Evolutionary conservation across 2,888 invertebrate genomes (phyloP).

Genomic region (Drosophila pseudotalamancana): DNA sequence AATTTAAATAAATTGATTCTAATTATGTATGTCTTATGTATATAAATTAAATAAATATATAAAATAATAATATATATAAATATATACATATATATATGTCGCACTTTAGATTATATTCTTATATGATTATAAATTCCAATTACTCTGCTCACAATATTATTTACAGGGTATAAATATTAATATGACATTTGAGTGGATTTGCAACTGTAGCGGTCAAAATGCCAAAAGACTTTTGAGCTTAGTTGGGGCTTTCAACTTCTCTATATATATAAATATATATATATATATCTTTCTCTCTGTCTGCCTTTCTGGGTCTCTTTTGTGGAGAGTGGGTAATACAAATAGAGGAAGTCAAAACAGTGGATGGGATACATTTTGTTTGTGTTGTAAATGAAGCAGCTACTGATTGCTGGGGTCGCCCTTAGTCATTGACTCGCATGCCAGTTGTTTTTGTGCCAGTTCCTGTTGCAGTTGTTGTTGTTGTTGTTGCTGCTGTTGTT

Average conservation of each 20-base stretch:
- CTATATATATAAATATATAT: no score
- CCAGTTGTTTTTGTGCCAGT: constrained; percentile 32
- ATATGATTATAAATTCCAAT: no score
- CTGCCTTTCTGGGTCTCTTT: not conserved
- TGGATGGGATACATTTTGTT: constrained; percentile 56
- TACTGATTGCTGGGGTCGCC: constrained; percentile 46
- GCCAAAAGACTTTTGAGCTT: constrained; percentile 55
- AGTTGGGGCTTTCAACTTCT: constrained; percentile 24
- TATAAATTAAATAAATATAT: no score
- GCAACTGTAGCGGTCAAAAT: constrained; percentile 46
- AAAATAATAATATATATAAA: no score
- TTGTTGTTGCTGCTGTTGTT: constrained; percentile 24
- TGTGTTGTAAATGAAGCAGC: constrained; percentile 52
- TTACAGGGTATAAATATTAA: constrained; percentile 39
- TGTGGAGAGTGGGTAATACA: constrained; percentile 36
- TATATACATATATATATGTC: no score
- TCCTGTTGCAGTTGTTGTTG: constrained; percentile 25
- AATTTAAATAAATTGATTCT: no score
- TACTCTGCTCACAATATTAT: no score
- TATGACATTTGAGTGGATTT: constrained; percentile 33
- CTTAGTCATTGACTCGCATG: constrained; percentile 49
- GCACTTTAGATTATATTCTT: no score
- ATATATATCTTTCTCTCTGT: no score
- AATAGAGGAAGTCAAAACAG: constrained; percentile 62
- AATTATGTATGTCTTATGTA: no score